These are phyloP conservation scores for Natator depressus DNA, from an alignment of 2,113 vertebrate species.

Conservation along the genomic window DNA sequence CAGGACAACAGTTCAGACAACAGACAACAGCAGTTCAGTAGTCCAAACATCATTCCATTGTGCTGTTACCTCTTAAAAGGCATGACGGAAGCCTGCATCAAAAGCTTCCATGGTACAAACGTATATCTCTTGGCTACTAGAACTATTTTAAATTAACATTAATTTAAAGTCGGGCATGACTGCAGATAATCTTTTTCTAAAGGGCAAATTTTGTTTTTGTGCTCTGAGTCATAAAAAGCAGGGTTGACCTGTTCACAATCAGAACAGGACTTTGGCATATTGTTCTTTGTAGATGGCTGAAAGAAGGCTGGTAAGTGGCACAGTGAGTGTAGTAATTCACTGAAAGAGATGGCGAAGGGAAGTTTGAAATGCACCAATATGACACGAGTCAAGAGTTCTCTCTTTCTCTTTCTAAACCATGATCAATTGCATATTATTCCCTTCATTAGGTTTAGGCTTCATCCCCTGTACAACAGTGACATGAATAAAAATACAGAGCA, in stretches of 20 bases:
- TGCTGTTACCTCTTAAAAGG: background rate
- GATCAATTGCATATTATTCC: slow-evolving; percentile 77
- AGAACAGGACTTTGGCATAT: slow-evolving; percentile 6
- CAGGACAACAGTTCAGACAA: no score
- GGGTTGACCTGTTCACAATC: slow-evolving; percentile 7
- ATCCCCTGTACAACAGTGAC: slow-evolving; percentile 42
- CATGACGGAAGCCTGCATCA: background rate
- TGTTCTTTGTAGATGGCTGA: slow-evolving; percentile 6
- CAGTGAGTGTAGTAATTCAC: background rate
- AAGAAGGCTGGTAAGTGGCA: slow-evolving; percentile 45
- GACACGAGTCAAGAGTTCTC: slow-evolving; percentile 63
- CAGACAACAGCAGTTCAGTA: background rate
- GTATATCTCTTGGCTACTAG: slow-evolving; percentile 27
- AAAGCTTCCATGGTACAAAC: fast-evolving
- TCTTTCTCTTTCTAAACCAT: slow-evolving; percentile 58
- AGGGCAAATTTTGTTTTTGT: slow-evolving; percentile 50
- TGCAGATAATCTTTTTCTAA: slow-evolving; percentile 66
- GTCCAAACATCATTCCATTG: background rate
- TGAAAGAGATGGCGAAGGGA: slow-evolving; percentile 41
- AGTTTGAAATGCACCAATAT: slow-evolving; percentile 64
- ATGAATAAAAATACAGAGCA: slow-evolving; percentile 49
- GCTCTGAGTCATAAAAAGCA: slow-evolving; percentile 29
- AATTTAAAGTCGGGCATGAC: slow-evolving; percentile 68
- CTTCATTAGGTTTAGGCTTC: slow-evolving; percentile 71
- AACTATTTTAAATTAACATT: slow-evolving; percentile 63